Conservation (phyloP, 2,113 vertebrate genomes). For the Alectura lathami region DNA sequence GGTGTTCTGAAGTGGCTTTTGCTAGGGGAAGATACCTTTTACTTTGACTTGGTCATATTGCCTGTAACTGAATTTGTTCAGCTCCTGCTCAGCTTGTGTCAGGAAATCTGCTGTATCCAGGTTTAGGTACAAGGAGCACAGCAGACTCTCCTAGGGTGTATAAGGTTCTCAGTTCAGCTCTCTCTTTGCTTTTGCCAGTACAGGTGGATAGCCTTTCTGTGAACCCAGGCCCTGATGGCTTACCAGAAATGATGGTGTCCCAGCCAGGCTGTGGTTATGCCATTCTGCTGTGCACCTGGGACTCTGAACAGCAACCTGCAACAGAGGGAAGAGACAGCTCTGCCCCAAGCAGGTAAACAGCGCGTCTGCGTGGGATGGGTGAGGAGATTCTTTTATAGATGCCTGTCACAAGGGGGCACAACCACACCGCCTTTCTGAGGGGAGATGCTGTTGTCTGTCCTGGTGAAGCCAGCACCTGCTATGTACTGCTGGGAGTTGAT, state of each 20-base stretch:
- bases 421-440: not conserved
- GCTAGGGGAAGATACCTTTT: not conserved
- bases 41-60: not conserved
- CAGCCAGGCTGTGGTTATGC: constrained; percentile 97
- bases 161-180: not conserved
- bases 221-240: constrained; percentile 86
- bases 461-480: not conserved
- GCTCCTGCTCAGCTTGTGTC: not conserved
- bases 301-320: constrained; percentile 66
- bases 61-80: not conserved
- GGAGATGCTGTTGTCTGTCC: not conserved
- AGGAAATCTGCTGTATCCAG: not conserved
- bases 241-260: constrained; percentile 94
- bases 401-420: not conserved
- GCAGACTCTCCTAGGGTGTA: not conserved
- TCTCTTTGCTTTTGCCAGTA: not conserved
- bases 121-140: not conserved
- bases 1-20: not conserved
- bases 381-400: not conserved
- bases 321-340: constrained; percentile 27
- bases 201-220: constrained; percentile 96
- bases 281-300: constrained; percentile 91
- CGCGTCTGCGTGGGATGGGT: not conserved
- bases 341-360: constrained; percentile 70
- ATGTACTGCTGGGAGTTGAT: not conserved